Evolutionary conservation across 2,797 vertebrate species (phyloP), one percentile per base, ranked within the genome.

Genomic region (Sphaeramia orbicularis): DNA sequence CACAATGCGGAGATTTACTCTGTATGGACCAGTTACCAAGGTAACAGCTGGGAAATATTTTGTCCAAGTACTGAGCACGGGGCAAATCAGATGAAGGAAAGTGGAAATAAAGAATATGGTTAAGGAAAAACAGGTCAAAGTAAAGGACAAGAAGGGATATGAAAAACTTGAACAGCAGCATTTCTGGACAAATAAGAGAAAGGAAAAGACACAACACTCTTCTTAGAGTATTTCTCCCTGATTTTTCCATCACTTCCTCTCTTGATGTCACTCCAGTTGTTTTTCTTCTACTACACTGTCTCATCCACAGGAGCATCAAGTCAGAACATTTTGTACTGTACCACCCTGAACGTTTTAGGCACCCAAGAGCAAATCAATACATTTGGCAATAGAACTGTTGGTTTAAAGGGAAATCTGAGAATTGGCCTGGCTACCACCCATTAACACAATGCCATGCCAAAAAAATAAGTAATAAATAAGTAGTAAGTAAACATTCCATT

Each of bases 11-110:
- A 69, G 75, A 56, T 76, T 67, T 19, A 53, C 60, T 77, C 84
- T 87, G 84, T 80, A 83, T 86, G 79, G 79, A 80, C 79, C 78
- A 85, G 93, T 94, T 93, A 89, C 92, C 90, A 92, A 73, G 91
- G 92, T 77, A 92, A 93, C 92, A 18, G 52, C 43, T 27, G 49
- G 62, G 49, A 87, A 91, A 87, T 89, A 90, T 87, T 89, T 92
- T 76, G 79, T 76, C 71, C 65, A 68, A 67, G 71, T 71, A 80
- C 55, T 61, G 52, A 81, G 76, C 41, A 52, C 82, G 57, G 61
- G 69, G 38, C 69, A 75, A 75, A 88, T 86, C 86, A 88, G 66
- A 83, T 40, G 16, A 71, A 51, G 49, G 50, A 62, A 52, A 69
- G 57, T 65, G n/a, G 36, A 32, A 48, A 47, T 35, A 44, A 51